These are phyloP conservation scores for Eptesicus fuscus DNA, from an alignment of 2,113 vertebrate species.

Conservation along the genomic window DNA sequence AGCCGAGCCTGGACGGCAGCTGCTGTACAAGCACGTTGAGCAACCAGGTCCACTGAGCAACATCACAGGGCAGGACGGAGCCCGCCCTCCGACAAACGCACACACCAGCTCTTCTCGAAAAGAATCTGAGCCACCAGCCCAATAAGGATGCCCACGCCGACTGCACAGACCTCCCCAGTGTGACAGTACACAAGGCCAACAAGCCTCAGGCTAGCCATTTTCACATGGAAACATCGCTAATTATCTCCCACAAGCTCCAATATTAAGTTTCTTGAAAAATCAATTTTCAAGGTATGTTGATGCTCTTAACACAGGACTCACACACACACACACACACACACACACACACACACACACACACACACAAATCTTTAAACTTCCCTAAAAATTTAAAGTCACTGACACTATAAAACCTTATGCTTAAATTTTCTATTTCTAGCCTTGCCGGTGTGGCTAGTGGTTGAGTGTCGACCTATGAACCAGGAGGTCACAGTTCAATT, in stretches of 20 bases:
- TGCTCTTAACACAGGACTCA: slow-evolving; percentile 13
- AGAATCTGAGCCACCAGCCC: not conserved
- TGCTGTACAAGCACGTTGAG: too few species aligned
- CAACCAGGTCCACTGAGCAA: not conserved
- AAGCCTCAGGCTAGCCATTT: not conserved
- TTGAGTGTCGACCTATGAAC: too few species aligned
- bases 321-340: too few species aligned
- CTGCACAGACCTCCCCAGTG: not conserved
- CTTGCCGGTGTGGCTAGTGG: too few species aligned
- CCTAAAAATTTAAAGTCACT: not conserved
- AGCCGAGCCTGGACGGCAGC: too few species aligned
- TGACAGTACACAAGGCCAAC: not conserved
- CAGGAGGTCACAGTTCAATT: too few species aligned
- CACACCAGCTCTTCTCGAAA: not conserved
- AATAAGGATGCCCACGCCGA: not conserved
- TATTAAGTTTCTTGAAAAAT: not conserved
- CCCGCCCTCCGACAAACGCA: not conserved
- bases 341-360: not conserved
- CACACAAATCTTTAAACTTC: not conserved
- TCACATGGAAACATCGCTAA: not conserved
- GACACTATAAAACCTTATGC: not conserved
- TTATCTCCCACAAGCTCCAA: not conserved
- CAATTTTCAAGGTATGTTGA: slow-evolving; percentile 31
- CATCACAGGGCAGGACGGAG: not conserved
- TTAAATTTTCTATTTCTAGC: not conserved